Percentiles rank a stretch among this genome's conserved stretches.
Evolutionary conservation across 2,888 invertebrate species (phyloP).

Genomic region (Anarsia innoxiella): DNA sequence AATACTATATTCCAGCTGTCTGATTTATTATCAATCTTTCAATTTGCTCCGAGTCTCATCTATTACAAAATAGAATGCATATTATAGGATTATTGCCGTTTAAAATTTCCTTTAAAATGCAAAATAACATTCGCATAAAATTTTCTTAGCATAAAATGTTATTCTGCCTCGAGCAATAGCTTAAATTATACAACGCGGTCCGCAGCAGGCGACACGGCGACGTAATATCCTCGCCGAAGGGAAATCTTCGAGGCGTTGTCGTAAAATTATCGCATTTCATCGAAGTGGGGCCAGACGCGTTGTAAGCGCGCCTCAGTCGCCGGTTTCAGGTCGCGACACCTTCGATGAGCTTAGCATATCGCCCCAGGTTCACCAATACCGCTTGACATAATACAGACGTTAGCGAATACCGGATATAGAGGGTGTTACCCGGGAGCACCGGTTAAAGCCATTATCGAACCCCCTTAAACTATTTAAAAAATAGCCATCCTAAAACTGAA

Average conservation of each 20-base stretch:
- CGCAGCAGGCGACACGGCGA: conserved; percentile 37
- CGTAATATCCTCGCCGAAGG: conserved; percentile 49
- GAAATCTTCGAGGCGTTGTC: conserved; percentile 49
- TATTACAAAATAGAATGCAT: not conserved
- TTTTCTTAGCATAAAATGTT: conserved; percentile 38
- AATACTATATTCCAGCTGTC: conserved; percentile 16
- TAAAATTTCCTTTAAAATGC: conserved; percentile 36
- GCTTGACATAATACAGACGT: conserved; percentile 52
- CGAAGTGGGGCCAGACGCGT: conserved; percentile 51
- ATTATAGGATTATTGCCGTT: conserved; percentile 4
- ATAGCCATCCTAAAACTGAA: conserved; percentile 62
- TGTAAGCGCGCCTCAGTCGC: conserved; percentile 49
- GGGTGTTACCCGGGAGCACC: too few species aligned
- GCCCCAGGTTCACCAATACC: too few species aligned
- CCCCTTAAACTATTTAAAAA: conserved; percentile 67
- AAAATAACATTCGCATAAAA: conserved; percentile 46
- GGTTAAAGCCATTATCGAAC: conserved; percentile 62
- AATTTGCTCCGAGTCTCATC: not conserved
- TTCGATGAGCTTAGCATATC: conserved; percentile 62
- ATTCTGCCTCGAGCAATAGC: conserved; percentile 41
- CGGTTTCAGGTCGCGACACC: conserved; percentile 40
- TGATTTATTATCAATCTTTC: conserved; percentile 2
- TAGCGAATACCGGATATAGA: conserved; percentile 22
- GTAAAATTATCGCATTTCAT: conserved; percentile 62
- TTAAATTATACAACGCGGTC: conserved; percentile 49